Conservation (phyloP, 2,797 vertebrate species). For the Tokudaia tokunoshimensis region DNA sequence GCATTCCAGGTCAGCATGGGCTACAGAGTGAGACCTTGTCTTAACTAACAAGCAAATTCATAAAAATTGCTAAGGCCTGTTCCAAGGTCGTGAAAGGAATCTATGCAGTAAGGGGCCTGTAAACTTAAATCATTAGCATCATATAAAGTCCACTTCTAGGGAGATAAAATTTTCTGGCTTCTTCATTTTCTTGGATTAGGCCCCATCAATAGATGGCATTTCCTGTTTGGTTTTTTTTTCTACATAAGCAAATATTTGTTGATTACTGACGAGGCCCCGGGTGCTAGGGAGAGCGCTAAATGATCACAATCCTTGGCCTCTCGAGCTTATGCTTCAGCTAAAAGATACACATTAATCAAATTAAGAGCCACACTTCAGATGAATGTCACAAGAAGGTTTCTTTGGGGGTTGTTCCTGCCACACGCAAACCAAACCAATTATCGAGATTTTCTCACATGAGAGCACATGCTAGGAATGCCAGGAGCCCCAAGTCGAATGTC, state of each 20-base stretch:
- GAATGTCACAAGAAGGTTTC: constrained; percentile 39
- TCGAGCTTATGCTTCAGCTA: constrained; percentile 6
- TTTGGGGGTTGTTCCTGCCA: background rate
- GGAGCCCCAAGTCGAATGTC: background rate
- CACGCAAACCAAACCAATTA: background rate
- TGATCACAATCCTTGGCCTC: background rate
- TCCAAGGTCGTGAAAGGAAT: constrained; percentile 26
- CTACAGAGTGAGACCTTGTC: background rate
- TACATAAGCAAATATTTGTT: constrained; percentile 54
- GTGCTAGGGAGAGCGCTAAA: background rate
- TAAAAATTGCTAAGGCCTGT: constrained; percentile 23
- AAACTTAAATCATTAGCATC: constrained; percentile 48
- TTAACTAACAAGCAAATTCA: background rate
- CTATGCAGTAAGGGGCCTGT: background rate
- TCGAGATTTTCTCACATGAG: background rate
- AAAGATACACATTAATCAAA: constrained; percentile 40
- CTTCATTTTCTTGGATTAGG: constrained; percentile 32
- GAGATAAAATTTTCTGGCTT: constrained; percentile 26
- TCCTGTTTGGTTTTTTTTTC: background rate
- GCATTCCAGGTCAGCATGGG: background rate
- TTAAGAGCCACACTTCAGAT: constrained; percentile 30
- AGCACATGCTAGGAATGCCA: background rate
- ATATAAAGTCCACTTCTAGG: constrained; percentile 37
- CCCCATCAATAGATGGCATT: background rate
- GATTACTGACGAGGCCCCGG: constrained; percentile 31